These are phyloP conservation scores for Orthonychiurus folsomi DNA, from an alignment of 2,888 invertebrate genomes.

Conservation along the genomic window DNA sequence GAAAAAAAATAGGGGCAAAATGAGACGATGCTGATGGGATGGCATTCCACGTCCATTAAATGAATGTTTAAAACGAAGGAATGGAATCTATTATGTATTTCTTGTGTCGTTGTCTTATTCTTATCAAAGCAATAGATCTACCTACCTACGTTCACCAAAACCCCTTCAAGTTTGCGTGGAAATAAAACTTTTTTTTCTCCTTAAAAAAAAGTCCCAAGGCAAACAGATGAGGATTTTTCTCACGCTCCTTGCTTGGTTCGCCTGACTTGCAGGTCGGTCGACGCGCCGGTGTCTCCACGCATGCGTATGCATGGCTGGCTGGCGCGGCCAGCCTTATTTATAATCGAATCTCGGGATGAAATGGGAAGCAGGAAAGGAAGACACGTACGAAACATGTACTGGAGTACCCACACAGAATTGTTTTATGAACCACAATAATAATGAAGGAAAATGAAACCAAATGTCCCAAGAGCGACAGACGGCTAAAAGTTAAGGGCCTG, in stretches of 20 bases:
- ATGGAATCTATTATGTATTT: no score
- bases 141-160: constrained; percentile 10
- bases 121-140: constrained; percentile 34
- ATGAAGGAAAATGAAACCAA: no score
- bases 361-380: background rate
- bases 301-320: no score
- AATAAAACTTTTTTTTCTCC: constrained; percentile 16
- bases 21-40: no score
- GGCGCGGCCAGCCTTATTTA: no score
- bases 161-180: constrained; percentile 25
- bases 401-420: background rate
- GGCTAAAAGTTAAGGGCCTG: no score
- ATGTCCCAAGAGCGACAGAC: constrained; percentile 5
- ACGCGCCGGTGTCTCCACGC: no score
- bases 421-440: background rate
- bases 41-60: no score
- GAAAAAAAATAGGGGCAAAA: no score
- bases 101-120: no score
- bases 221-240: constrained; percentile 24
- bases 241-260: constrained; percentile 20
- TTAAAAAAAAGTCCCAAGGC: constrained; percentile 22
- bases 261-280: background rate
- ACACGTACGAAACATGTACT: background rate
- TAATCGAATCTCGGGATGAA: background rate
- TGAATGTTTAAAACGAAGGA: no score